Evolutionary conservation across 2,888 invertebrate species (phyloP).

Genomic region (Limnephilus auricula): DNA sequence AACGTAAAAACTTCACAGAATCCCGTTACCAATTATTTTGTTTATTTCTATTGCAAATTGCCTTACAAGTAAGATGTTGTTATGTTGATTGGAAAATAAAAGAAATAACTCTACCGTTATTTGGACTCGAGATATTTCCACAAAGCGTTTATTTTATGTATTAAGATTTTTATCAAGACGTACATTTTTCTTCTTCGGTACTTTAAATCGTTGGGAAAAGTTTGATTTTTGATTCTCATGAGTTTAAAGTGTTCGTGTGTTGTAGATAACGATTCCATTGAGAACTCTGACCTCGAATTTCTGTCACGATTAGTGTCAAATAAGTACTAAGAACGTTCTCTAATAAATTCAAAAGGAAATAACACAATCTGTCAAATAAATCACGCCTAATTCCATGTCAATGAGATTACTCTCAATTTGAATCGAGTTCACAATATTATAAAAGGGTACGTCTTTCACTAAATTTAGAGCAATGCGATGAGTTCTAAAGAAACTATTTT

Average conservation of each 20-base stretch:
- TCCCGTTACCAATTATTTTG: conserved; percentile 33
- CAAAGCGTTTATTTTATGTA: not conserved
- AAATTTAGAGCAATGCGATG: not conserved
- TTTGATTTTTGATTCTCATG: not conserved
- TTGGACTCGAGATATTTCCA: not conserved
- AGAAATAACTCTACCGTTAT: not conserved
- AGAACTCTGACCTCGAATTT: conserved; percentile 23
- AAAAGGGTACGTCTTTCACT: not conserved
- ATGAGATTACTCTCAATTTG: conserved; percentile 19
- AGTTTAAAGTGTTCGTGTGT: not conserved
- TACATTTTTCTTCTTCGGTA: not conserved
- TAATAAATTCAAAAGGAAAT: conserved; percentile 27
- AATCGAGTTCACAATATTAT: not conserved
- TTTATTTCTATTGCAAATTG: conserved; percentile 22
- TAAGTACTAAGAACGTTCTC: conserved; percentile 24
- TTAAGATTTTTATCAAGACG: not conserved
- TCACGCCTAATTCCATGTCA: not conserved
- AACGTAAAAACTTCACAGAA: not conserved
- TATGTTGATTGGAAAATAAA: not conserved
- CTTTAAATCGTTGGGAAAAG: not conserved
- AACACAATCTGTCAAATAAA: conserved; percentile 18
- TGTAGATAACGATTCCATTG: not conserved
- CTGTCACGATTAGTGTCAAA: conserved; percentile 36
- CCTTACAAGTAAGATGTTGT: conserved; percentile 20
- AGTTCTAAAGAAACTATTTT: not conserved